phyloP scores from a whole-genome alignment of 2,888 invertebrate species.

The Drosophila barbarae region DNA sequence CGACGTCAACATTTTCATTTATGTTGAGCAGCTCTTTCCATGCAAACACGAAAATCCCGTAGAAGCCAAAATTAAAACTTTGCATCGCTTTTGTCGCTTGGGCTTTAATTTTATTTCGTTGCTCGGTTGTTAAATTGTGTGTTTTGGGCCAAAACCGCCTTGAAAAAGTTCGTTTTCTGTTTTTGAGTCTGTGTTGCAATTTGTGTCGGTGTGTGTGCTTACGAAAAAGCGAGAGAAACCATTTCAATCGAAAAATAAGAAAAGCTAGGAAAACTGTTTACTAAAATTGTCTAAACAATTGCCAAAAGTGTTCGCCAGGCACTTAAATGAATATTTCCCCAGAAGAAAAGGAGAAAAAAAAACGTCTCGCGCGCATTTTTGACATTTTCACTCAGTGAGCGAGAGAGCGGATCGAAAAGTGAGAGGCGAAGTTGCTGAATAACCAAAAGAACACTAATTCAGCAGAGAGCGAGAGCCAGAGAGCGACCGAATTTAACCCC shows the following conservation, averaged over 20 bases:
- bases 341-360: conserved; percentile 38
- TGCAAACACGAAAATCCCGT: conserved; percentile 75
- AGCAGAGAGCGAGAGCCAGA: conserved; percentile 39
- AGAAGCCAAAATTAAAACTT: conserved; percentile 35
- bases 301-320: conserved; percentile 30
- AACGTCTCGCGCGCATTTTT: conserved; percentile 68
- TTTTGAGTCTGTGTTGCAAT: conserved; percentile 9
- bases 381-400: conserved; percentile 62
- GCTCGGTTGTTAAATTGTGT: conserved; percentile 40
- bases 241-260: conserved; percentile 13
- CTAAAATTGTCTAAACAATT: conserved; percentile 10
- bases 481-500: not conserved
- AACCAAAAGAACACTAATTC: conserved; percentile 30
- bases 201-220: conserved; percentile 1
- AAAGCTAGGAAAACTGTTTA: conserved; percentile 14
- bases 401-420: conserved; percentile 22
- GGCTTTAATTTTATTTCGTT: conserved; percentile 54
- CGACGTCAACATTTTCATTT: conserved; percentile 70
- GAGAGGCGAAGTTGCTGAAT: conserved; percentile 40
- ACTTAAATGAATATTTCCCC: conserved; percentile 9
- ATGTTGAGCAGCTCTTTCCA: conserved; percentile 78
- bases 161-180: conserved; percentile 6
- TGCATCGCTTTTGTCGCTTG: conserved; percentile 52
- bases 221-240: conserved; percentile 4
- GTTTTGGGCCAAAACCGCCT: conserved; percentile 13